These are phyloP conservation scores for Carduelis carduelis DNA, from an alignment of 2,797 vertebrate species.

Conservation along the genomic window DNA sequence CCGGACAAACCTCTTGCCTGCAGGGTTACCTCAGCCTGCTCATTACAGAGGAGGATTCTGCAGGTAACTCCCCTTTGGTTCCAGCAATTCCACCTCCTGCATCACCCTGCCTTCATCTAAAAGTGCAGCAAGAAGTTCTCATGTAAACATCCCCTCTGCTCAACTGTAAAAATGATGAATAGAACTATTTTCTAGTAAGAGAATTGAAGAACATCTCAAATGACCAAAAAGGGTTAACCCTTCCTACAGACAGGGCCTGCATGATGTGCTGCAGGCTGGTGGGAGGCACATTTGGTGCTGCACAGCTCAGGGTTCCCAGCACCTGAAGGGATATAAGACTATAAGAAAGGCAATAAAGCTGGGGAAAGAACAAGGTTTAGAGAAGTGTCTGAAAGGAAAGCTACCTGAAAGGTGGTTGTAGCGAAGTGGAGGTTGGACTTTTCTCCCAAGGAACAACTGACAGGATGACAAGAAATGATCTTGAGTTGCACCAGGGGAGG, in stretches of 20 bases:
- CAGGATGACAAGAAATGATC: neutral
- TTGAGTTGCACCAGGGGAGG: neutral
- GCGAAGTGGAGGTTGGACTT: too few species aligned
- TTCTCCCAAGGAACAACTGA: neutral
- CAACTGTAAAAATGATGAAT: neutral
- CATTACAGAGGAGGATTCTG: neutral
- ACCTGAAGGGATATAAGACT: neutral
- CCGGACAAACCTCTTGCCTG: neutral
- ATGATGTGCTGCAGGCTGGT: neutral
- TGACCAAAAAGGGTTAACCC: neutral
- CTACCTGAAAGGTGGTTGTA: neutral
- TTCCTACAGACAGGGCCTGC: neutral
- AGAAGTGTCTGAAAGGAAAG: neutral
- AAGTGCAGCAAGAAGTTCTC: neutral
- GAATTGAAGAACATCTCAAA: accelerated
- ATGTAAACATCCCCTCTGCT: neutral
- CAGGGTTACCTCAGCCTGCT: neutral
- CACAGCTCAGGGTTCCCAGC: neutral
- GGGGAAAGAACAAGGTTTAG: neutral
- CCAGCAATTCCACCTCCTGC: neutral
- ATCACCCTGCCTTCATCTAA: neutral
- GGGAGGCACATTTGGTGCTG: neutral
- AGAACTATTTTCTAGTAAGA: neutral
- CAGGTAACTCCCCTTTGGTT: neutral
- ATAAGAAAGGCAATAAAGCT: neutral